Evolutionary conservation across 1,140 invertebrate genomes (phyloP), one percentile per base, ranked within the genome.

Genomic region (Polypedilum pembai): DNA sequence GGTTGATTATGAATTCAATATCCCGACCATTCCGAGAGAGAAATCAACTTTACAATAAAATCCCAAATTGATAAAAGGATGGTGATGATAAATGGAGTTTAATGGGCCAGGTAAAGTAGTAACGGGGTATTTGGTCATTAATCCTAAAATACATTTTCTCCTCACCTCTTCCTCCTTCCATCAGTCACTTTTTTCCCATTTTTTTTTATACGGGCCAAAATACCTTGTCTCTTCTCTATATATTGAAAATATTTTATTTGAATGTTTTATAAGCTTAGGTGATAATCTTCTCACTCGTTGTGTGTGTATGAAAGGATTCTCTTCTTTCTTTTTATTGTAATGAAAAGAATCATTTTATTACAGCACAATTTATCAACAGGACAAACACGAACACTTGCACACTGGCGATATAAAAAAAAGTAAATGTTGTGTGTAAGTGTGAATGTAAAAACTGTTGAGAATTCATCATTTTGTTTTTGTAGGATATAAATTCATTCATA

Each of bases 231-330:
- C 12, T 56, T 56, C 12, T 56, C 45, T 56, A 56, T 56, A 56
- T 56, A n/a, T 33, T 33, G 5, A 3, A 33, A 33, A 33, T 33
- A 33, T 33, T 56, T 56, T 56, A 15, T 56, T n/a, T 56, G 45
- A 56, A 56, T 56, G 45, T 56, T 56, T n/a, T 56, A n/a, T 56
- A 56, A 56, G 45, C 45, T 56, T 56, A 56, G 24, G 45, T 56
- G 45, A 56, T 56, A 56, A 56, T 56, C 45, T 56, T 56, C n/a
- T 56, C 45, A 56, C n/a, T 56, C 45, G n/a, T 45, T n/a, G n/a
- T n/a, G 12, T n/a, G 12, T 56, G 45, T 56, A 56, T 33, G 24
- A 56, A 56, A 56, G n/a, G 45, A 56, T 56, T 56, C n/a, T 56
- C n/a, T 56, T 56, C 45, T 56, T n/a, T 33, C 24, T 5, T 33